Evolutionary conservation across 1,140 invertebrate species (phyloP), one percentile per base, ranked within the genome.

Genomic region (Pogonomyrmex barbatus): DNA sequence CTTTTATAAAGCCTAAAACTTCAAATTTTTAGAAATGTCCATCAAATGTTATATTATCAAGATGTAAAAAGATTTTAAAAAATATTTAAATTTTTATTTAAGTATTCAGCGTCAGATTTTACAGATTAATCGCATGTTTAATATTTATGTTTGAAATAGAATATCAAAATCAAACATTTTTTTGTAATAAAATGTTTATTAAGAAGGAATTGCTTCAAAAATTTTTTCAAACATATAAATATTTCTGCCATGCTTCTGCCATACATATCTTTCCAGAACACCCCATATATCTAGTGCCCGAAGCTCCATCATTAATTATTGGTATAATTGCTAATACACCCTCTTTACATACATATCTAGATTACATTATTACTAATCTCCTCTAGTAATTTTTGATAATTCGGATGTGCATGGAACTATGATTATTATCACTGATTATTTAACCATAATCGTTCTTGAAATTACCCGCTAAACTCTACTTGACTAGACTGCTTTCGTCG

Each of bases 381-480:
- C 86, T 88, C 92, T 94, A 93, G 88, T 90, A 92, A 86, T 77
- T 93, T 94, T 94, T 94, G 93, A 91, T 94, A 94, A 93, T 94
- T 94, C 90, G 92, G 92, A 93, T 93, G 92, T 94, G 93, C 93
- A 93, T 95, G 92, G 93, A 94, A 94, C 93, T 94, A 94, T 94
- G 91, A 92, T 93, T 92, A 93, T 94, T 93, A 92, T 93, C 92
- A 93, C 91, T 91, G 90, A 90, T 92, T 92, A 89, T 90, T 91
- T 90, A 90, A 88, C 58, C 86, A 88, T 90, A 88, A 90, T 89
- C 89, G 70, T 58, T 42, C 77, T 47, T 65, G 36, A 52, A 54
- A 9, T 79, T 79, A 79, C 33, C 12, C 62, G 47, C 77, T 79
- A 79, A 30, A 63, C 47, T 83, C 68, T 83, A 83, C 17, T 33